Evolutionary conservation across 2,113 vertebrate genomes (phyloP).

Genomic region (Eleginops maclovinus): DNA sequence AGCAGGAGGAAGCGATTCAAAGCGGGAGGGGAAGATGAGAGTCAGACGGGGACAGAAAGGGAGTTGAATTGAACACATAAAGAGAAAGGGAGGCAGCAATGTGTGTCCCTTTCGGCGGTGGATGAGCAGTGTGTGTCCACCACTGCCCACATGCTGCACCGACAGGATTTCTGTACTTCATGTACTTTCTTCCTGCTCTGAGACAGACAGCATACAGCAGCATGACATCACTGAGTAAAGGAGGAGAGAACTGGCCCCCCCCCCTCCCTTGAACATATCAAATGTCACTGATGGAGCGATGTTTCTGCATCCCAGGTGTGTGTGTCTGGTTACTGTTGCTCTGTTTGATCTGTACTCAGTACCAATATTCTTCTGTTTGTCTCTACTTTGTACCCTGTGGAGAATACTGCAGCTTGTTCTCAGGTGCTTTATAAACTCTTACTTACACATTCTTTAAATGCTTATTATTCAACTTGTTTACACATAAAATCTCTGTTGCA

Average conservation of each 20-base stretch:
- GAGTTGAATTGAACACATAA: conserved; percentile 3
- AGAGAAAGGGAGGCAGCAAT: conserved; percentile 21
- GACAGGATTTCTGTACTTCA: conserved; percentile 45
- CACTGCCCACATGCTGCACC: conserved; percentile 44
- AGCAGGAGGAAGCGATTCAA: conserved; percentile 34
- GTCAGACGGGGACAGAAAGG: conserved; percentile 30
- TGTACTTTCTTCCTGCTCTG: conserved; percentile 49
- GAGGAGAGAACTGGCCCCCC: conserved; percentile 17
- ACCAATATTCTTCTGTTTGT: neutral
- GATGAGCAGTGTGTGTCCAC: conserved; percentile 11
- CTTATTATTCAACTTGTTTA: too few relatives aligned
- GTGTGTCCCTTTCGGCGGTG: conserved; percentile 2
- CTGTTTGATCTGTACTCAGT: neutral
- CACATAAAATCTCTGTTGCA: neutral
- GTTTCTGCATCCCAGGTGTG: conserved; percentile 48
- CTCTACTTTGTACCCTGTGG: neutral
- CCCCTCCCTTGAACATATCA: conserved; percentile 38
- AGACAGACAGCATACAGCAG: conserved; percentile 57
- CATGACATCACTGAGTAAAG: conserved; percentile 73
- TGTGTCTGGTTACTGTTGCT: conserved; percentile 37
- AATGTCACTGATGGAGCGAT: conserved; percentile 56
- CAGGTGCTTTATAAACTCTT: neutral
- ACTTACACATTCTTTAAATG: neutral
- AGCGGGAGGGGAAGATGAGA: conserved; percentile 12
- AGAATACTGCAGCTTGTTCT: neutral